Percentiles rank a stretch among this genome's conserved stretches.
Evolutionary conservation across 2,888 invertebrate genomes (phyloP).

Genomic region (Drosophila mercatorum): DNA sequence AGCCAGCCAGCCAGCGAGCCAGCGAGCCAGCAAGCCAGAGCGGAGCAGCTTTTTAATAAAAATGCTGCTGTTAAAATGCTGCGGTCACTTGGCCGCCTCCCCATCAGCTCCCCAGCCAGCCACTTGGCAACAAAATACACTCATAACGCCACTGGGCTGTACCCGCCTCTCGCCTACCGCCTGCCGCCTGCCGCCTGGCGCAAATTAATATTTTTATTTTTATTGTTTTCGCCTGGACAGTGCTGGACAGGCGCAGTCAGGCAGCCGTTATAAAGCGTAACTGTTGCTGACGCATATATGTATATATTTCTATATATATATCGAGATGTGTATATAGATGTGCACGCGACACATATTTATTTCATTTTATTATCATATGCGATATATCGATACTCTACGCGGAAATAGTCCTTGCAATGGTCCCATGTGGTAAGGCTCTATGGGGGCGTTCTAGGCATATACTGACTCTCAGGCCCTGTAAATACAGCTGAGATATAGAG

Average conservation of each 20-base stretch:
- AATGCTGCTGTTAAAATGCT: slow-evolving; percentile 69
- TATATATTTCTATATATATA: no score
- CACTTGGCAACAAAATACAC: slow-evolving; percentile 9
- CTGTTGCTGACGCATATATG: slow-evolving; percentile 75
- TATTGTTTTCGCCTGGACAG: slow-evolving; percentile 58
- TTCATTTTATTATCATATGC: slow-evolving; percentile 61
- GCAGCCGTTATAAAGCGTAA: slow-evolving; percentile 62
- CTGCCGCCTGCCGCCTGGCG: slow-evolving; percentile 15
- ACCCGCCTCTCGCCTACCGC: background rate
- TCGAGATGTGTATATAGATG: slow-evolving; percentile 26
- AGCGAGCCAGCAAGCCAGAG: slow-evolving; percentile 10
- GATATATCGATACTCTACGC: slow-evolving; percentile 31
- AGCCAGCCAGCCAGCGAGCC: slow-evolving; percentile 11
- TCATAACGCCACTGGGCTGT: slow-evolving; percentile 3
- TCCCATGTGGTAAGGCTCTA: no score
- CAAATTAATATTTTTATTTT: slow-evolving; percentile 75
- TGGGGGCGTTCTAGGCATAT: no score
- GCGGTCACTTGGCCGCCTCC: slow-evolving; percentile 57
- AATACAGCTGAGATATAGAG: no score
- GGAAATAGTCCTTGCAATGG: background rate
- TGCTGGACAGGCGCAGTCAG: slow-evolving; percentile 46
- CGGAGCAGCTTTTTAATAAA: slow-evolving; percentile 61
- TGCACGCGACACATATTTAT: slow-evolving; percentile 58
- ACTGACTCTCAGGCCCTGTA: no score
- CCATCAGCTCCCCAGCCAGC: slow-evolving; percentile 2